Evolutionary conservation across 2,888 invertebrate species (phyloP).

Genomic region (Anaspis maculata): DNA sequence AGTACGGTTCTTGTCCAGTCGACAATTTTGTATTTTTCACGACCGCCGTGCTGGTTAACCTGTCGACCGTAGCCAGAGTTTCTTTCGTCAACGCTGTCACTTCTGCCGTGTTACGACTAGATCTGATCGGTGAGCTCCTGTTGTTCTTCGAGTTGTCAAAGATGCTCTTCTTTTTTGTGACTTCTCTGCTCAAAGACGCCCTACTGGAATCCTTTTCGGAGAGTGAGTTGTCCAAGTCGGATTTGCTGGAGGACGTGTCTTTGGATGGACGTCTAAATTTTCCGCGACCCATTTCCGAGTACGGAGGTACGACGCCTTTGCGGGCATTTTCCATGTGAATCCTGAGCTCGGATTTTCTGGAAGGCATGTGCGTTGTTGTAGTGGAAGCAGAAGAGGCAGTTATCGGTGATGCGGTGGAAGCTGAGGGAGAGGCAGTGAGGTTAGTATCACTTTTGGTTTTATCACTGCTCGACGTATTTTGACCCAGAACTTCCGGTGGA

Average conservation of each 20-base stretch:
- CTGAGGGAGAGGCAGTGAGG: constrained; percentile 27
- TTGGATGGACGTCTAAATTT: constrained; percentile 10
- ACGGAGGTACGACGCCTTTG: constrained; percentile 28
- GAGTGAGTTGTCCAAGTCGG: constrained; percentile 2
- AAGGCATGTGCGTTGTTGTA: constrained; percentile 6
- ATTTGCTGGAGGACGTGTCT: constrained; percentile 1
- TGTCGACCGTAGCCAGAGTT: constrained; percentile 59
- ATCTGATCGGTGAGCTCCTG: constrained; percentile 20
- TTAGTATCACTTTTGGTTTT: constrained; percentile 18
- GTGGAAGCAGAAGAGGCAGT: constrained; percentile 6
- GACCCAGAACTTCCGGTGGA: constrained; percentile 29
- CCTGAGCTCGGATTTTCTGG: constrained; percentile 34
- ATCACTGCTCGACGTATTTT: constrained; percentile 3
- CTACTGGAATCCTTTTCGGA: constrained; percentile 4
- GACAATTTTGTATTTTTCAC: constrained; percentile 20
- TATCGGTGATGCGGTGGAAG: constrained; percentile 12
- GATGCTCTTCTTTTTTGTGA: neutral
- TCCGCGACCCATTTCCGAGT: constrained; percentile 29
- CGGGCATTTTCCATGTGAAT: constrained; percentile 42
- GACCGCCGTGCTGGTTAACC: constrained; percentile 49
- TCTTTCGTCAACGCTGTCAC: constrained; percentile 57
- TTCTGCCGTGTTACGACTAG: constrained; percentile 54
- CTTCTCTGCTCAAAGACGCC: no score
- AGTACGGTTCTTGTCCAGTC: constrained; percentile 36
- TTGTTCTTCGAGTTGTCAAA: neutral